Conservation (phyloP, 2,888 invertebrate species). For the Arrhopalites spinosus region DNA sequence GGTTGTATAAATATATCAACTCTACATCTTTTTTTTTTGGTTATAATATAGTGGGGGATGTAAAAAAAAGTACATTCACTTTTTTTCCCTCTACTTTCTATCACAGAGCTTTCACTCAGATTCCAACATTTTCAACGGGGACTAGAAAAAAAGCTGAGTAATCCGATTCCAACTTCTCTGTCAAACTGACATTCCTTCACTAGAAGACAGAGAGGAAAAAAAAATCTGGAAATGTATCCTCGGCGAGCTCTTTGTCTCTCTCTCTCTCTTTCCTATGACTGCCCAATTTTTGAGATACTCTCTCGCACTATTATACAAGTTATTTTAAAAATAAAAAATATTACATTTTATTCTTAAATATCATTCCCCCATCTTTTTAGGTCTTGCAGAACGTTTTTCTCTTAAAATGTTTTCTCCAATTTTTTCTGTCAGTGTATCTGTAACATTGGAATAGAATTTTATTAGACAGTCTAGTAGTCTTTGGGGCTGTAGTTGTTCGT, state of each 20-base stretch:
- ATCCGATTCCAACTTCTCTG: slow-evolving; percentile 1
- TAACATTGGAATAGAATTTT: too few species aligned
- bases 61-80: background rate
- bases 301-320: too few species aligned
- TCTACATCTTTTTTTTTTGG: background rate
- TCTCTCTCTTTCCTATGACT: too few species aligned
- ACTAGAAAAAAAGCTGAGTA: slow-evolving; percentile 9
- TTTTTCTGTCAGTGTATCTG: too few species aligned
- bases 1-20: background rate
- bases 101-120: background rate
- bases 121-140: background rate
- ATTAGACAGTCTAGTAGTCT: too few species aligned
- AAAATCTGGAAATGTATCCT: background rate
- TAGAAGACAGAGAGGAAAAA: background rate
- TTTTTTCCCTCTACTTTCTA: background rate
- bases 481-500: background rate
- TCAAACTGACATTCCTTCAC: background rate
- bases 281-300: too few species aligned
- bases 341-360: too few species aligned
- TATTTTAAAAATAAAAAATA: too few species aligned
- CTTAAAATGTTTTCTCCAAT: too few species aligned
- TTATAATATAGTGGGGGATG: background rate
- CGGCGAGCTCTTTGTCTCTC: too few species aligned
- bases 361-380: too few species aligned
- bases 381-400: too few species aligned